These are phyloP conservation scores for Phataginus tricuspis DNA, from an alignment of 2,797 vertebrate species.

Conservation along the genomic window DNA sequence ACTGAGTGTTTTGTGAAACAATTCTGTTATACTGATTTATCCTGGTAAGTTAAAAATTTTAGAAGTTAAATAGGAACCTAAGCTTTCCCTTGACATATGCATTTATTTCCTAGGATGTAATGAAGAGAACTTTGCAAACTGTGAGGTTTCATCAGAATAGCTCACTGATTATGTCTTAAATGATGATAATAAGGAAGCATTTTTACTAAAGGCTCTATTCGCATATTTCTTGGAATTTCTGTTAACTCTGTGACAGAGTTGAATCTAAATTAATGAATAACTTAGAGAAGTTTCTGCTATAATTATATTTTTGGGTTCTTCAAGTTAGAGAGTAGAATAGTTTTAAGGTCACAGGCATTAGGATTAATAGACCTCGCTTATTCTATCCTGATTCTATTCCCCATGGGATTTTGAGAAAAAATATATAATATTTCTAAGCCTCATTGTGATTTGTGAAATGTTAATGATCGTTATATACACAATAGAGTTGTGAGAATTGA, in stretches of 20 bases:
- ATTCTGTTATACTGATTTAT: not conserved
- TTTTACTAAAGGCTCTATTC: slow-evolving; percentile 58
- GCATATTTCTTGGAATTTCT: slow-evolving; percentile 38
- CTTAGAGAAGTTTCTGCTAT: slow-evolving; percentile 15
- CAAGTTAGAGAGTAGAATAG: not conserved
- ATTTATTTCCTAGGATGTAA: slow-evolving; percentile 43
- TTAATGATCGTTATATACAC: not conserved
- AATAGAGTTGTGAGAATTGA: not conserved
- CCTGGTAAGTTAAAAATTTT: not conserved
- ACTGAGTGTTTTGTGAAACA: not conserved
- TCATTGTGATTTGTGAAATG: not conserved
- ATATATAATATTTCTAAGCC: not conserved
- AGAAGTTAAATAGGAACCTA: not conserved
- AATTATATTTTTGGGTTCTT: slow-evolving; percentile 36
- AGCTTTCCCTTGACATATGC: not conserved
- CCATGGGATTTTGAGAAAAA: not conserved
- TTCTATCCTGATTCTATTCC: not conserved
- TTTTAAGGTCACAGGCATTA: not conserved
- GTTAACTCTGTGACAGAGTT: slow-evolving; percentile 47
- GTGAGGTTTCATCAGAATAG: slow-evolving; percentile 16
- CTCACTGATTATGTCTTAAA: slow-evolving; percentile 48
- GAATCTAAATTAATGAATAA: slow-evolving; percentile 73
- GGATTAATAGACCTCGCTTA: not conserved
- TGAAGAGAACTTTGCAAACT: slow-evolving; percentile 22
- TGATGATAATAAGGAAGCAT: not conserved